Evolutionary conservation across 92 coral and sea anemone species (phyloP).

Genomic region (Epizoanthus stellaris): DNA sequence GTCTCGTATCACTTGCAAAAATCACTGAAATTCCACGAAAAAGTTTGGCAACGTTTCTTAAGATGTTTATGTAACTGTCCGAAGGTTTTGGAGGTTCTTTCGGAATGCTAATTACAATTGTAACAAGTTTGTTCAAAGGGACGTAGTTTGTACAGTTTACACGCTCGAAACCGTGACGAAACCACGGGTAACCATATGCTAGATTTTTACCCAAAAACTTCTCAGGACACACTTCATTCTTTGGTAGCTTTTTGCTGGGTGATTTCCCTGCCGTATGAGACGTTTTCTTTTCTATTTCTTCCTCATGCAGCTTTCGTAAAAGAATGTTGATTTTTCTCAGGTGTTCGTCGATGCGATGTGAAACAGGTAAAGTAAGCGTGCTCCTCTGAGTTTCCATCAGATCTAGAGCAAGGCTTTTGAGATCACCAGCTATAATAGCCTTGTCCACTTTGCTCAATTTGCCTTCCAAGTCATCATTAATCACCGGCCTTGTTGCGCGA

Average conservation of each 20-base stretch:
- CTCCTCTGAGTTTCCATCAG: constrained; percentile 66
- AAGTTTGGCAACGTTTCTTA: constrained; percentile 48
- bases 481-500: not conserved
- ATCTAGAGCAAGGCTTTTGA: constrained; percentile 62
- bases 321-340: constrained; percentile 55
- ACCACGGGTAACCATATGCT: constrained; percentile 91
- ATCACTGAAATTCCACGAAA: constrained; percentile 69
- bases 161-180: constrained; percentile 85
- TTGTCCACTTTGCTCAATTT: constrained; percentile 34
- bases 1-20: constrained; percentile 42
- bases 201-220: constrained; percentile 78
- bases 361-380: constrained; percentile 43
- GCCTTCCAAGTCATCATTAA: constrained; percentile 12
- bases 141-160: constrained; percentile 74
- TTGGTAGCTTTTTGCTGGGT: not conserved
- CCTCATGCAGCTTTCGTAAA: constrained; percentile 51
- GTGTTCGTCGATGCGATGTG: constrained; percentile 69
- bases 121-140: constrained; percentile 71
- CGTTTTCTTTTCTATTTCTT: constrained; percentile 29
- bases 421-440: constrained; percentile 41
- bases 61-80: constrained; percentile 28
- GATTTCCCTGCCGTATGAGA: constrained; percentile 3
- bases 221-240: constrained; percentile 91
- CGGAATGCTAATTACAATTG: constrained; percentile 64
- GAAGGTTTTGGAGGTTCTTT: constrained; percentile 49